phyloP scores from a whole-genome alignment of 2,888 invertebrate genomes.

The Eupithecia insigniata region DNA sequence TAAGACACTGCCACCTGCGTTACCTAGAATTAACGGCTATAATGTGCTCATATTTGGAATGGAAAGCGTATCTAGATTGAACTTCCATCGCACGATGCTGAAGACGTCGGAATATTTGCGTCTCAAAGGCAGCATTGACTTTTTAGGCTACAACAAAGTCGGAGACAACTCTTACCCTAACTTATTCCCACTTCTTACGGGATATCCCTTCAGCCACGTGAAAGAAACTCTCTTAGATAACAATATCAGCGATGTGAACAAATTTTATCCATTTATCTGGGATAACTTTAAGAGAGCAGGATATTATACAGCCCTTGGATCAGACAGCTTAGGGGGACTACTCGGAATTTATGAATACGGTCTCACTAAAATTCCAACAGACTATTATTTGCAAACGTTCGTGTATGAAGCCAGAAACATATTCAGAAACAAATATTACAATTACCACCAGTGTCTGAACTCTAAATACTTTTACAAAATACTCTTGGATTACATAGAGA shows the following conservation, averaged over 20 bases:
- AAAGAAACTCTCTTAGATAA: conserved; percentile 76
- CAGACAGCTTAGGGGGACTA: conserved; percentile 87
- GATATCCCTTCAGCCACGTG: conserved; percentile 87
- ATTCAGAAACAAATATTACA: conserved; percentile 86
- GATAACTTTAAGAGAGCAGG: conserved; percentile 88
- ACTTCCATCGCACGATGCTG: conserved; percentile 93
- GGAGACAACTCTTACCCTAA: conserved; percentile 98
- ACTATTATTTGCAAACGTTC: conserved; percentile 92
- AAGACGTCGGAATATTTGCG: conserved; percentile 86
- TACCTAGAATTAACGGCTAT: conserved; percentile 65
- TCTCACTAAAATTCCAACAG: conserved; percentile 91
- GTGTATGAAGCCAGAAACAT: conserved; percentile 86
- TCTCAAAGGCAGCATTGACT: conserved; percentile 87
- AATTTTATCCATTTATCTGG: conserved; percentile 92
- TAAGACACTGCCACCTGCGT: conserved; percentile 32
- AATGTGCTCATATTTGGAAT: conserved; percentile 93
- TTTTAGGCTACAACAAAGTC: conserved; percentile 96
- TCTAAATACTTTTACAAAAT: conserved; percentile 87
- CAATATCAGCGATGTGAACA: conserved; percentile 85
- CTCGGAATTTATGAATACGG: conserved; percentile 90
- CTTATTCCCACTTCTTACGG: conserved; percentile 91
- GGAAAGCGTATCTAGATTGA: conserved; percentile 93
- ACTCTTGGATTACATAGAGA: conserved; percentile 88
- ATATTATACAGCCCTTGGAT: conserved; percentile 91
- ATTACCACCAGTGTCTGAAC: conserved; percentile 89